Percentiles rank a stretch among this genome's conserved stretches.
Conservation (phyloP, 2,888 invertebrate species). For the Cephus spinipes region DNA sequence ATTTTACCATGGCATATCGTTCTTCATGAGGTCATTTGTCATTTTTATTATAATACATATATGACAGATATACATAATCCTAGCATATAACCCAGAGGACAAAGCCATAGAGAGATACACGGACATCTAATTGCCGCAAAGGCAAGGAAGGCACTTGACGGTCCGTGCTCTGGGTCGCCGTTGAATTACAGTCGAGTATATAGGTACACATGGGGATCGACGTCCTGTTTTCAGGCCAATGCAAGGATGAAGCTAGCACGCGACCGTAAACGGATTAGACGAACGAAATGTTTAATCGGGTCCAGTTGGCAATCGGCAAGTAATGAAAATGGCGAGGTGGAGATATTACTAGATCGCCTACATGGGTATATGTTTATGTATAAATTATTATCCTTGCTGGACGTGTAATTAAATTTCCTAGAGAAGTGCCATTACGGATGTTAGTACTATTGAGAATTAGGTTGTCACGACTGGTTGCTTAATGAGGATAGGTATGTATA, state of each 20-base stretch:
- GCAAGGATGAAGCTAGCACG: conserved; percentile 25
- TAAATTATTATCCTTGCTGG: background rate
- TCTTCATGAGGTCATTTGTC: too few species aligned
- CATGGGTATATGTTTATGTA: background rate
- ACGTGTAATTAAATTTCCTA: background rate
- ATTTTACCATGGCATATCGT: too few species aligned
- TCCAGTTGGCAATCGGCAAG: conserved; percentile 39
- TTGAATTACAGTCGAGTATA: background rate
- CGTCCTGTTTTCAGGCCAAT: conserved; percentile 14
- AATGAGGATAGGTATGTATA: background rate
- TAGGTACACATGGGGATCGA: background rate
- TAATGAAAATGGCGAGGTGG: conserved; percentile 33
- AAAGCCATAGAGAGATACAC: background rate
- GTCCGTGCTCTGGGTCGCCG: background rate
- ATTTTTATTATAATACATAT: too few species aligned
- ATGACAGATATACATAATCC: too few species aligned
- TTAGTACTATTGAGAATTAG: background rate
- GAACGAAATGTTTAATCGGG: conserved; percentile 46
- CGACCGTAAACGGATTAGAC: conserved; percentile 39
- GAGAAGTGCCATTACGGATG: background rate
- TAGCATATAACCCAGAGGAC: background rate
- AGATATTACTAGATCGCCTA: background rate
- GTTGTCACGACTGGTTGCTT: background rate
- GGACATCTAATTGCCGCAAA: background rate
- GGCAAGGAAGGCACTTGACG: background rate